Base-by-base conservation (phyloP, 2,888 invertebrate genomes). In the Andrena trimmerana region DNA sequence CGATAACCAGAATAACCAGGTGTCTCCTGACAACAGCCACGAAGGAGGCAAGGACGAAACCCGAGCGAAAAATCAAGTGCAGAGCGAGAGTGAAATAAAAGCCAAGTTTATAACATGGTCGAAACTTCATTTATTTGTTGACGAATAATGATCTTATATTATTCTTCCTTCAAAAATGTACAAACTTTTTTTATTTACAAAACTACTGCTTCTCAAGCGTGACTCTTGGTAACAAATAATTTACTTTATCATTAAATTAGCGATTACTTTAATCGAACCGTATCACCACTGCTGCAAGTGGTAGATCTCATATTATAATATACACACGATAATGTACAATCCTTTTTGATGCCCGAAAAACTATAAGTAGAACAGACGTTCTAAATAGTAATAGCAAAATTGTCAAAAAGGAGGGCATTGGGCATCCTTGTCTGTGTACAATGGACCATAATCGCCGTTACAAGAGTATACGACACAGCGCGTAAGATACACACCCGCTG, bases 91-190 rank as follows among this genome's bases (percentile, higher is more conserved):
- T 90, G 86, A 89, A 92, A 90, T 91, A 90, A 92, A 92, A 90
- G 89, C 87, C 87, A 89, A 87, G 87, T 81, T 79, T 88, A 79
- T 83, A 89, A 90, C 86, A 77, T 89, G 86, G 87, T 90, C 83
- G 90, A 89, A 92, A 90, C 84, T 86, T 90, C 84, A 76, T 91
- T 92, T 92, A 92, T 92, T 92, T 87, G 13, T 66, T 78, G 83
- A 87, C 88, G 84, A 84, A 81, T 81, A 86, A 85, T 73, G 83
- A 86, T 89, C 78, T 86, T 87, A 83, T 92, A 90, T 92, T 89
- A 88, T 85, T 82, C 84, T 86, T 78, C 80, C 85, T 68, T 88
- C 75, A 86, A 86, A 84, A 83, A 83, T 88, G 80, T 86, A 89
- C 86, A 90, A 88, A 88, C 67, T 74, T 70, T 71, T 42, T 27